Conservation (phyloP, 2,888 invertebrate species). For the Megamerina dolium region DNA sequence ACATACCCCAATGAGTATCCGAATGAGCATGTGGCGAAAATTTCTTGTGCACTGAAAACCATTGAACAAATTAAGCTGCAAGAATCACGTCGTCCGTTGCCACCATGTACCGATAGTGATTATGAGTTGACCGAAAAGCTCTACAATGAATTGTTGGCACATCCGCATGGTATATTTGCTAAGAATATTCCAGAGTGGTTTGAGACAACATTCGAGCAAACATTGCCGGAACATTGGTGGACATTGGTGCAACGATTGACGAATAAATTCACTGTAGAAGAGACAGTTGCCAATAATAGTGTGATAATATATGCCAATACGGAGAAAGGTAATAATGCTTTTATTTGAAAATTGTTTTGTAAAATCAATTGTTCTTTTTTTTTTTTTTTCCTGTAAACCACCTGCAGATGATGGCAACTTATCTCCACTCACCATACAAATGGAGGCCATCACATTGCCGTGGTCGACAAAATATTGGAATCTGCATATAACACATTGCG, state of each 20-base stretch:
- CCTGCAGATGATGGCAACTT: too few species aligned
- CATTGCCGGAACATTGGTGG: conserved; percentile 66
- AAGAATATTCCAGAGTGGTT: conserved; percentile 56
- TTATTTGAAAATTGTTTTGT: too few species aligned
- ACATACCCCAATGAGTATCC: conserved; percentile 43
- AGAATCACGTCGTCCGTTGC: conserved; percentile 31
- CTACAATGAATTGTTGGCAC: conserved; percentile 35
- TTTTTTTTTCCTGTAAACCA: too few species aligned
- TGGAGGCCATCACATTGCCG: conserved; percentile 31
- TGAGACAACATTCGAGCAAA: conserved; percentile 58
- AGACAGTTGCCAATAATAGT: conserved; percentile 31
- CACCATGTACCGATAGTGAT: conserved; percentile 34
- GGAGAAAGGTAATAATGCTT: conserved; percentile 23
- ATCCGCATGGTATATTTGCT: conserved; percentile 57
- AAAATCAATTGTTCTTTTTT: too few species aligned
- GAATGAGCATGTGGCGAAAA: conserved; percentile 32
- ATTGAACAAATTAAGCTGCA: conserved; percentile 36
- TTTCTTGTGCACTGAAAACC: conserved; percentile 37
- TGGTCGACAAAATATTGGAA: conserved; percentile 50
- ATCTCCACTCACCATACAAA: too few species aligned
- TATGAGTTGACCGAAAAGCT: conserved; percentile 37
- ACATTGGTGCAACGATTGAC: conserved; percentile 54
- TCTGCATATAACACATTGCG: conserved; percentile 58
- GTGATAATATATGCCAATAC: conserved; percentile 41
- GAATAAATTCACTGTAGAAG: conserved; percentile 48